Percentiles rank a stretch among this genome's conserved stretches.
phyloP scores from a whole-genome alignment of 2,888 invertebrate genomes.

The Papilio elwesi region DNA sequence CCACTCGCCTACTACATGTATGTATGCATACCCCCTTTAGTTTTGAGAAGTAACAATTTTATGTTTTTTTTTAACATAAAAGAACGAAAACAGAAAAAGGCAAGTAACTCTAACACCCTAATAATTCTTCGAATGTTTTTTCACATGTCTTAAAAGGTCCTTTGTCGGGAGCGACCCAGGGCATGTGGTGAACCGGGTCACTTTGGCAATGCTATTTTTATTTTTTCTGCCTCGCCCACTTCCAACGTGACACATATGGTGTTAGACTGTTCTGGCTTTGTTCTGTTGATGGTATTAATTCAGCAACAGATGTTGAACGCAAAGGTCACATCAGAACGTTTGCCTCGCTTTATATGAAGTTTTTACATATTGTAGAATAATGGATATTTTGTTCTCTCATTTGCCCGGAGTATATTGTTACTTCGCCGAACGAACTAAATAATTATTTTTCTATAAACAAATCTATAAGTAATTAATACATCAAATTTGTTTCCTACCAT shows the following conservation, averaged over 20 bases:
- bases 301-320: constrained; percentile 43
- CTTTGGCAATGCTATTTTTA: constrained; percentile 57
- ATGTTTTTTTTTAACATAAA: neutral
- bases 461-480: too few relatives aligned
- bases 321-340: neutral
- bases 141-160: constrained; percentile 56
- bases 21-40: neutral
- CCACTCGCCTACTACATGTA: too few relatives aligned
- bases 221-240: constrained; percentile 45
- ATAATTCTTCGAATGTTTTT: constrained; percentile 55
- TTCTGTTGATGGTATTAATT: constrained; percentile 48
- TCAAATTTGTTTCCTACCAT: too few relatives aligned
- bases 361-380: too few relatives aligned
- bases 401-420: too few relatives aligned
- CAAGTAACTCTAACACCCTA: constrained; percentile 14
- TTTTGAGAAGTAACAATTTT: neutral
- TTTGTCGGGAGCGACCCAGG: constrained; percentile 18
- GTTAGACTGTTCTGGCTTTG: constrained; percentile 46
- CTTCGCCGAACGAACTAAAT: too few relatives aligned
- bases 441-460: too few relatives aligned
- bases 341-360: neutral
- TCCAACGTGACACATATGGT: constrained; percentile 60
- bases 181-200: constrained; percentile 60
- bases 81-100: neutral
- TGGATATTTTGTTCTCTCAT: too few relatives aligned